A percentile compares a stretch with the other conserved stretches of the same genome.
These are phyloP conservation scores for Alexandromys fortis DNA, from an alignment of 2,113 vertebrate species.

Conservation along the genomic window DNA sequence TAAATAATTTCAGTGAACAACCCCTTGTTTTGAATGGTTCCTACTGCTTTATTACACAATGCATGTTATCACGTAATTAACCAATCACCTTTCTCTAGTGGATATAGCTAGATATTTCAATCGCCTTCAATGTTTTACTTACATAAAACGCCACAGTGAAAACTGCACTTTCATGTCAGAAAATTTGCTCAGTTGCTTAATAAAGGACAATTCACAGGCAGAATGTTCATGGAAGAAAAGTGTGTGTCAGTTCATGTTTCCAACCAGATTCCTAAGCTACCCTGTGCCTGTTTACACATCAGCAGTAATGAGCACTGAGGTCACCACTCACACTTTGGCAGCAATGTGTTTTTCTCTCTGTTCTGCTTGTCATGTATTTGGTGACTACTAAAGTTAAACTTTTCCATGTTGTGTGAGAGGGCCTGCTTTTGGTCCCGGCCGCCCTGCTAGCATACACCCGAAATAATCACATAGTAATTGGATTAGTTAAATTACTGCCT, in stretches of 20 bases:
- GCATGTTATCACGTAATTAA: not conserved
- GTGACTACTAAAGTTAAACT: not conserved
- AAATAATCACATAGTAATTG: too few species aligned
- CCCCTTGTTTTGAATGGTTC: not conserved
- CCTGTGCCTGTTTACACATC: not conserved
- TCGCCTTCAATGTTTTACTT: not conserved
- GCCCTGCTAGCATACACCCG: too few species aligned
- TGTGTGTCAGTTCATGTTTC: not conserved
- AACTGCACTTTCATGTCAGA: not conserved
- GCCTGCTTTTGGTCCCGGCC: too few species aligned
- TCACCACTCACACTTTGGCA: not conserved
- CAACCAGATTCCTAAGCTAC: not conserved
- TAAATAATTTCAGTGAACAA: not conserved
- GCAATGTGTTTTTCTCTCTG: not conserved
- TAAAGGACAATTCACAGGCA: not conserved
- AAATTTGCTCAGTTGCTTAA: not conserved
- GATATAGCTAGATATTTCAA: not conserved
- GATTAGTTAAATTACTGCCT: too few species aligned
- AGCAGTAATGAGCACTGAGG: not conserved
- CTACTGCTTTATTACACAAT: not conserved
- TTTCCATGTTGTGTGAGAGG: not conserved
- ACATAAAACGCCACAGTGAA: not conserved
- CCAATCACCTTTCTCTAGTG: not conserved
- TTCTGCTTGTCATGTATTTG: slow-evolving; percentile 1
- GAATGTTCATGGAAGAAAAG: not conserved